Base-by-base conservation (phyloP, 2,113 vertebrate genomes). In the Ctenodactylus gundi region DNA sequence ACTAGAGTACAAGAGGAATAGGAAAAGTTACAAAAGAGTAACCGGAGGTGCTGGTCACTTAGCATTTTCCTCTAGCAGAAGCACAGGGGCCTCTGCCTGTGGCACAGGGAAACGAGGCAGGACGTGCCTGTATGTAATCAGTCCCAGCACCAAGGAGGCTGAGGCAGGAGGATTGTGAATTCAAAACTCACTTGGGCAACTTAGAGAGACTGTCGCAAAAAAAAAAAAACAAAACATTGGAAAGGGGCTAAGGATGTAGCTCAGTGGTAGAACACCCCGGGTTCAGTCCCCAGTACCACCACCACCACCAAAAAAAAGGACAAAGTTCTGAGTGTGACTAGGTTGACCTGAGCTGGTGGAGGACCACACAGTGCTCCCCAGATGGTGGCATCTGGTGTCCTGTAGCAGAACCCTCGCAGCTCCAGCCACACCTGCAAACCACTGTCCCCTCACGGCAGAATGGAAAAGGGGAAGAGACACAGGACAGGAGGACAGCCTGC, bases 81-180 rank as follows among this genome's bases (percentile, higher is more conserved):
- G 27, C 27, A 4, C 1, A 4, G 7, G 0, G 1, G 1, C 13
- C 36, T 12, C 10, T 8, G 1, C 20, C 27, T 14, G 2, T 6
- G 57, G 41, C 0, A 0, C 14, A 21, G n/a, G 1, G 9, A 46
- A 36, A 41, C 7, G 1, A 41, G 46, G 20, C 18, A 15, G 23
- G 49, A 17, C 57, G 55, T 1, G 46, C 10, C 0, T 18, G 64
- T 12, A 36, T n/a, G n/a, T n/a, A n/a, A n/a, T n/a, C n/a, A n/a
- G n/a, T 67, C 14, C 64, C 34, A 67, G 15, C 64, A 67, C 60
- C 6, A 17, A 72, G 70, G 70, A 18, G 72, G 44, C 70, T 73
- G 68, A 29, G 44, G 44, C 44, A 4, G 27, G 44, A 29, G 60
- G 14, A 7, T 9, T 34, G 15, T 8, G 7, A 75, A 46, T 34